Percentiles rank a stretch among this genome's conserved stretches.
These are phyloP conservation scores for Catharus minimus DNA, from an alignment of 2,113 vertebrate genomes.

Conservation along the genomic window DNA sequence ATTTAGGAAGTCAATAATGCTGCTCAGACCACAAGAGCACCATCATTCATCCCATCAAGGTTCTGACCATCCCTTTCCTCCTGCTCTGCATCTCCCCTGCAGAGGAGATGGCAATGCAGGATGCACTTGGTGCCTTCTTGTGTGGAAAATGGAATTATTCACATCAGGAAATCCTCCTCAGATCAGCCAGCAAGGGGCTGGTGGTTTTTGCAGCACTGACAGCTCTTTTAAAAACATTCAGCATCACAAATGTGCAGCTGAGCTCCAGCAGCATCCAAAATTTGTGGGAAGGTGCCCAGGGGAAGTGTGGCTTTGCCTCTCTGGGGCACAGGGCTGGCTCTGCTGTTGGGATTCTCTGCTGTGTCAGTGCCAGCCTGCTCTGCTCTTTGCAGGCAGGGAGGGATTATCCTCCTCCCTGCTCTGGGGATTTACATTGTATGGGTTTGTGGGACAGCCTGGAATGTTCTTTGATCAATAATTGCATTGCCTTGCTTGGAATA, in stretches of 20 bases:
- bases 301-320: background rate
- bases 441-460: background rate
- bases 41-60: background rate
- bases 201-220: background rate
- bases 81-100: background rate
- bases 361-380: background rate
- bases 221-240: background rate
- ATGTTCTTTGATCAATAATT: background rate
- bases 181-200: background rate
- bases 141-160: background rate
- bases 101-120: background rate
- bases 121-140: background rate
- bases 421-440: background rate
- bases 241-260: background rate
- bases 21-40: background rate
- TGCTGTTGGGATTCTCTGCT: background rate
- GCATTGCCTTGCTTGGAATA: background rate
- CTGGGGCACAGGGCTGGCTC: background rate
- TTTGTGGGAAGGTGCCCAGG: background rate
- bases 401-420: background rate
- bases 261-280: background rate
- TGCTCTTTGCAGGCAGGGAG: background rate
- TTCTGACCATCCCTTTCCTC: background rate
- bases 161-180: accelerated
- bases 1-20: slow-evolving; percentile 8